Base-by-base conservation (phyloP, 2,888 invertebrate species). In the Chymomyza caudatula region DNA sequence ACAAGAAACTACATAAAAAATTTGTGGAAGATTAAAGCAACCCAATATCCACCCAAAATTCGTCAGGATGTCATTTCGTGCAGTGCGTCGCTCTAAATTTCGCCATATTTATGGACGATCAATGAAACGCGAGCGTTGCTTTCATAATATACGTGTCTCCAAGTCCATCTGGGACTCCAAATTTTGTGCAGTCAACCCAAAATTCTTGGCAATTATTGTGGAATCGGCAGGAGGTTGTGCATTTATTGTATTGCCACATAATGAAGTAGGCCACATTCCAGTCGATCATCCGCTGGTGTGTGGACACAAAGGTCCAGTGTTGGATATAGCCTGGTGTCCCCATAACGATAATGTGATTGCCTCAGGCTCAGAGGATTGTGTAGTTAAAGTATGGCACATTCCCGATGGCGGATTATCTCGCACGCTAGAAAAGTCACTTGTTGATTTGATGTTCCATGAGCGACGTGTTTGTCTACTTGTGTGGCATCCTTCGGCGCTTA, bases 131-230 rank as follows among this genome's bases (percentile, higher is more conserved):
- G 98, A 98, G 90, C 96, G 97, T 92, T 98, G 98, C 92, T 98
- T 97, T 92, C 98, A 99, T 92, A 98, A 98, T 91, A 95, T 99
- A 88, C 93, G 97, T 90, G 98, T 98, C 75, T 98, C 98, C 74
- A 97, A 98, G 91, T 98, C 98, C 89, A 98, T 98, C 60, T 98
- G 98, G 96, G 99, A 99, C 91, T 97, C 98, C 72, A 97, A 97
- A 77, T 98, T 98, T 91, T 98, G 98, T 93, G 97, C 98, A 78
- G 98, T 98, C 86, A 99, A 99, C 92, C 98, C 98, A 57, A 98
- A 98, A 92, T 98, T 98, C 92, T 92, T 98, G 89, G 98, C 98
- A 77, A 97, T 98, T 88, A 98, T 98, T 89, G 97, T 98, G 54
- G 98, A 99, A 91, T 97, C 97, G 60, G 98, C 97, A 64, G 98